Base-by-base conservation (phyloP, 2,113 vertebrate genomes). In the Clarias macrocephalus region DNA sequence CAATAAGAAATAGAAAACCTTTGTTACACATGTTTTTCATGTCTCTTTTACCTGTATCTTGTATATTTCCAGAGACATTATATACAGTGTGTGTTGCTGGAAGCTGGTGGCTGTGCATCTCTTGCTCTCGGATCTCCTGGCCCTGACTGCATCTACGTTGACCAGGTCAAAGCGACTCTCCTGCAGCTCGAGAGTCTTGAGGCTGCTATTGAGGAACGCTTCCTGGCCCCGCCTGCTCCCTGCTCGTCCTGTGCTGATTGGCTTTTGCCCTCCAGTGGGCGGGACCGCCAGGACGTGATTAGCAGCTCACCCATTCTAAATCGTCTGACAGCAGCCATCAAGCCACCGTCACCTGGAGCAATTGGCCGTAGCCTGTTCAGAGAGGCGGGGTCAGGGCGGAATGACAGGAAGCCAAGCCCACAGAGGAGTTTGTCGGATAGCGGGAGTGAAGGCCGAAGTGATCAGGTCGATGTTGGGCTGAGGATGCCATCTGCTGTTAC, bases 101-200 rank as follows among this genome's bases (percentile, higher is more conserved):
- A 99, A 92, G 96, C 97, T 1, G 97, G 96, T 11, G 97, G 98
- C 1, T 97, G 97, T 83, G 93, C 97, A 0, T 96, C 96, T 10
- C 94, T 93, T 82, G 96, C 96, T 37, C 18, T 93, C 87, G 97
- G 95, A 65, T 95, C 95, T 89, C 96, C 97, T 9, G 97, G 97
- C 75, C 98, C 98, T 0, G 97, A 99, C 66, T 98, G 95, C 60
- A 94, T 99, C 37, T 99, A 99, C 1, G 96, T 99, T 11, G 98
- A 99, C 91, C 98, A 99, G 91, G 96, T 96, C 77, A 98, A 97
- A 92, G 95, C 97, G 79, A 96, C 97, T 0, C 94, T 99, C 56
- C 94, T 97, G 72, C 97, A 97, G 82, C 90, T 99, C 91, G 96
- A 97, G 92, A 94, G 92, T 88, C 77, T 97, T 77, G 96, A 96